Evolutionary conservation across 2,888 invertebrate genomes (phyloP).

Genomic region (Drymonia ruficornis): DNA sequence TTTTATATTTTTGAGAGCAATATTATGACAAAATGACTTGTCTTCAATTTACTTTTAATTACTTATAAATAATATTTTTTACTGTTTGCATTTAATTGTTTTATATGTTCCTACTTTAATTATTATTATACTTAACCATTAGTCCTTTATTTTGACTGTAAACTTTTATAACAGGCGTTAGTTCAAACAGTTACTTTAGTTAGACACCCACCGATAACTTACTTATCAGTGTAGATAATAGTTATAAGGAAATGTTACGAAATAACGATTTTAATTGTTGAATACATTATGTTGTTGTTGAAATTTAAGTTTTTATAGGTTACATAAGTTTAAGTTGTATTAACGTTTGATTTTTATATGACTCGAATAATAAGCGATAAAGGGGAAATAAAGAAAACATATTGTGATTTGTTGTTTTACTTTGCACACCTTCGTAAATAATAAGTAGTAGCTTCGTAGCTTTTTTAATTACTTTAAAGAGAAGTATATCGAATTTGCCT

Average conservation of each 20-base stretch:
- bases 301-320: conserved; percentile 51
- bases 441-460: too few species aligned
- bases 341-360: conserved; percentile 37
- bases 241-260: conserved; percentile 25
- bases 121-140: too few species aligned
- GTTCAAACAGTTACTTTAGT: neutral
- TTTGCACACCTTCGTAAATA: neutral
- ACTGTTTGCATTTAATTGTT: too few species aligned
- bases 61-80: too few species aligned
- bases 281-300: conserved; percentile 52
- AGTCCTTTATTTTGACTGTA: too few species aligned
- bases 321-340: conserved; percentile 46
- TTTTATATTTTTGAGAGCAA: conserved; percentile 29
- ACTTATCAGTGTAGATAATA: conserved; percentile 15
- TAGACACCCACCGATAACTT: conserved; percentile 24
- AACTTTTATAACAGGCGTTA: neutral
- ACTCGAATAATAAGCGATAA: conserved; percentile 38
- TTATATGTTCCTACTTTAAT: too few species aligned
- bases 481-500: too few species aligned
- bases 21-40: conserved; percentile 28
- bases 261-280: conserved; percentile 47
- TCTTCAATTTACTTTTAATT: too few species aligned
- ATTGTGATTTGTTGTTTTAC: conserved; percentile 1
- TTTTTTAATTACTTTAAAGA: too few species aligned
- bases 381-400: conserved; percentile 16